phyloP scores from a whole-genome alignment of 1,140 invertebrate species.

The Penaeus vannamei region DNA sequence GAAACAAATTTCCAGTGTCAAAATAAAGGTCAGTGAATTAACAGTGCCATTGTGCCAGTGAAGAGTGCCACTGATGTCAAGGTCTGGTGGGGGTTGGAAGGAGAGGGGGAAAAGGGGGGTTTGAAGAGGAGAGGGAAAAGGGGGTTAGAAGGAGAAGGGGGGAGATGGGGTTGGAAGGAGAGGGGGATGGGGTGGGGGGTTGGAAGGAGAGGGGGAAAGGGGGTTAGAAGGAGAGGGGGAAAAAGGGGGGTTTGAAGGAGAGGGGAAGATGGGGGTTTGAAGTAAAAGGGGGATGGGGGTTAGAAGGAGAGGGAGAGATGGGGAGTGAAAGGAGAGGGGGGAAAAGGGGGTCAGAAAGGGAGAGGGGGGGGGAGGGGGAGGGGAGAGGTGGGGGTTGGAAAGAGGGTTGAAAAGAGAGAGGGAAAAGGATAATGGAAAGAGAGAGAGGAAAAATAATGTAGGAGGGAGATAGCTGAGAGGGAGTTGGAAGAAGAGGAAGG shows the following conservation, averaged over 20 bases:
- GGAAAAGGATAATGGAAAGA: too few relatives aligned
- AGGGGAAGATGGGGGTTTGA: not conserved
- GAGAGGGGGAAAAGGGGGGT: not conserved
- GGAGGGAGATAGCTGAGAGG: too few relatives aligned
- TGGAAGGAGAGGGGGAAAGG: not conserved
- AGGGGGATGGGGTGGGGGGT: not conserved
- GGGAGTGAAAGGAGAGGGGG: not conserved
- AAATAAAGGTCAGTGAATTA: too few relatives aligned
- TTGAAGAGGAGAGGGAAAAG: not conserved
- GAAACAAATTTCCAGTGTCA: too few relatives aligned
- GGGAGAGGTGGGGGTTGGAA: not conserved
- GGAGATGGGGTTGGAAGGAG: not conserved
- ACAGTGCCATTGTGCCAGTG: too few relatives aligned
- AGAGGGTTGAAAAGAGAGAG: too few relatives aligned
- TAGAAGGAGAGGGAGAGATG: not conserved
- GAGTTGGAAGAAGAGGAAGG: not conserved
- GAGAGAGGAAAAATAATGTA: not conserved
- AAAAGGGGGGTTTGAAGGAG: not conserved
- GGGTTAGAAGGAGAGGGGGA: not conserved
- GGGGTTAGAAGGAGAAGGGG: not conserved
- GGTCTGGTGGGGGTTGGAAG: not conserved
- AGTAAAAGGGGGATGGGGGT: not conserved
- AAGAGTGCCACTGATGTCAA: not conserved
- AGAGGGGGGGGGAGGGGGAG: conserved; percentile 21
- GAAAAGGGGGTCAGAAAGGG: too few relatives aligned